Conservation (phyloP, 2,888 invertebrate genomes). For the Trisateles emortualis region DNA sequence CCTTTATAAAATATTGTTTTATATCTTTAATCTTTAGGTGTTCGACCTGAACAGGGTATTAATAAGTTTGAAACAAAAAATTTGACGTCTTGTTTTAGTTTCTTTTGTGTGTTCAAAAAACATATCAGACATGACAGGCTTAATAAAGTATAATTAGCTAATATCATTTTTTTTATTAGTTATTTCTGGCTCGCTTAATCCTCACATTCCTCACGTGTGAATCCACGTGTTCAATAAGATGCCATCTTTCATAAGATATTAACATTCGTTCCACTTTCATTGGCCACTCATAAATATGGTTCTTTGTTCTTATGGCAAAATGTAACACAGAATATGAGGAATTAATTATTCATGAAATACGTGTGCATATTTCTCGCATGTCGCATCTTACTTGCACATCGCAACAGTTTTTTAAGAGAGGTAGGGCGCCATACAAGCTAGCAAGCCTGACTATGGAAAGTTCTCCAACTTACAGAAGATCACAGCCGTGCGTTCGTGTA, state of each 20-base stretch:
- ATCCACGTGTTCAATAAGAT: too few species aligned
- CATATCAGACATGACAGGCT: background rate
- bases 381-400: background rate
- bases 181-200: conserved; percentile 66
- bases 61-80: background rate
- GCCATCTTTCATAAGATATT: too few species aligned
- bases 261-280: conserved; percentile 75
- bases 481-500: too few species aligned
- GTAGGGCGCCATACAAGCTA: too few species aligned
- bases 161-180: background rate
- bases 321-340: background rate
- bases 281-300: conserved; percentile 54
- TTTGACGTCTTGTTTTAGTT: background rate
- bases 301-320: conserved; percentile 59
- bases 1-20: too few species aligned
- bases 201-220: too few species aligned
- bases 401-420: background rate
- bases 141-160: background rate
- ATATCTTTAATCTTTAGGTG: too few species aligned
- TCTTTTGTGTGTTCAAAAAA: background rate
- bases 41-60: background rate
- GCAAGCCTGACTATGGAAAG: too few species aligned
- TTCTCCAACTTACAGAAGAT: too few species aligned
- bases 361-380: background rate
- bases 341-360: background rate